Evolutionary conservation across 2,888 invertebrate genomes (phyloP).

Genomic region (Cabera pusaria): DNA sequence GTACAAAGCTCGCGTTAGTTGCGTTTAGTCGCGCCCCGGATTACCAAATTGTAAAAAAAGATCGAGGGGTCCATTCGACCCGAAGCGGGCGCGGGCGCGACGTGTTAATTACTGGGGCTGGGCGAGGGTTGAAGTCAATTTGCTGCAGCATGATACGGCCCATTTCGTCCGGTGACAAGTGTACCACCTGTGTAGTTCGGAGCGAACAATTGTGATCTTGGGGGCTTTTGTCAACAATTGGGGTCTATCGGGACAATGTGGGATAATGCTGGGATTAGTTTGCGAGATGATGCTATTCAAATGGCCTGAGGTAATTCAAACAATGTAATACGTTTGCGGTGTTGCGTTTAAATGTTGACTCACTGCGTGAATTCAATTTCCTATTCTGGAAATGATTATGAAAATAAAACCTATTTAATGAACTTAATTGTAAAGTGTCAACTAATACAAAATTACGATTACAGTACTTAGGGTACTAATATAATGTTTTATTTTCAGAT

Average conservation of each 20-base stretch:
- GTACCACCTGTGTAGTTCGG: conserved; percentile 77
- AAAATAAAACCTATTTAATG: too few species aligned
- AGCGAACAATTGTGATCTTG: conserved; percentile 51
- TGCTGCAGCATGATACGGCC: conserved; percentile 86
- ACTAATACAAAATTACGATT: too few species aligned
- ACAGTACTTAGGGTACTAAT: too few species aligned
- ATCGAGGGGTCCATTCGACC: conserved; percentile 67
- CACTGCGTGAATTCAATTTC: too few species aligned
- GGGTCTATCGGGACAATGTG: conserved; percentile 39
- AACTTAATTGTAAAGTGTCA: too few species aligned
- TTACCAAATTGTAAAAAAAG: conserved; percentile 80
- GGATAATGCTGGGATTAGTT: conserved; percentile 30
- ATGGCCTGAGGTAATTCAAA: too few species aligned
- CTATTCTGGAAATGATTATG: too few species aligned
- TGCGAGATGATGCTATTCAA: conserved; percentile 25
- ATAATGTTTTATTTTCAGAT: conserved; percentile 79
- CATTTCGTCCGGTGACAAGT: conserved; percentile 84
- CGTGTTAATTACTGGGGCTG: conserved; percentile 83
- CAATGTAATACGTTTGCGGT: too few species aligned
- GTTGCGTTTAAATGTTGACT: too few species aligned
- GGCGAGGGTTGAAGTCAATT: conserved; percentile 83
- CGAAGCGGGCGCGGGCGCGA: conserved; percentile 42
- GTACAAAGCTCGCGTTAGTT: conserved; percentile 56
- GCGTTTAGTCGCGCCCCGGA: conserved; percentile 78
- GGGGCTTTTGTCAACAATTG: conserved; percentile 58